Base-by-base conservation (phyloP, 2,888 invertebrate genomes). In the Scaptomyza reducta region DNA sequence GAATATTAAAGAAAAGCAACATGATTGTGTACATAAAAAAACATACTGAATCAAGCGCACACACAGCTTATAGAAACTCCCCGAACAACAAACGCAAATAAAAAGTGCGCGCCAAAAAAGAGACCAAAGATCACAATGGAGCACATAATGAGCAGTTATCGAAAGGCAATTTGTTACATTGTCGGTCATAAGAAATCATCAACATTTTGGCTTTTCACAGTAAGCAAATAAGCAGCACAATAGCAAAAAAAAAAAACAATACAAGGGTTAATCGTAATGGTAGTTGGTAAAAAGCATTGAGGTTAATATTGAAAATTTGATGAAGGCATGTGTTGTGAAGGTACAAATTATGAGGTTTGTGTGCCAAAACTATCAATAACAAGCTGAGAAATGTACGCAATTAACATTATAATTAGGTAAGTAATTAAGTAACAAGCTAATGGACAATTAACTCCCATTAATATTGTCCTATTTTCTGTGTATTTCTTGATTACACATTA, bases 111-210 rank as follows among this genome's bases (percentile, higher is more conserved):
- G 58, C 64, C 10, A 46, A 53, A 41, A 25, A 22, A 1, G 14
- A 53, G 45, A 49, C 27, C 62, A 47, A 65, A 70, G 66, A 53
- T 60, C 64, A 72, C 74, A 86, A 86, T 72, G 38, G 58, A 50
- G 33, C 38, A 41, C 60, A 79, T 83, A 86, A 86, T 86, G 74
- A 81, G 67, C 72, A 38, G 53, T 60, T 73, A 74, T 71, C 76
- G 74, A 68, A 72, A 67, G 67, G 56, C 49, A 63, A 72, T 74
- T 74, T 76, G 63, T 74, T 63, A 47, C 63, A 63, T 62, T 74
- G 50, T 25, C 49, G 49, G 25, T 35, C 63, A 62, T 42, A 13
- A 50, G 5, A 44, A 61, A 49, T 33, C 53, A 56, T 50, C 65
- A 74, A 45, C 70, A 66, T 60, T 65, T 65, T 33, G 16, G 46